Evolutionary conservation across 23 tunicate species (phyloP), one percentile per base, ranked within the genome.

Genomic region (Trididemnum clinides): DNA sequence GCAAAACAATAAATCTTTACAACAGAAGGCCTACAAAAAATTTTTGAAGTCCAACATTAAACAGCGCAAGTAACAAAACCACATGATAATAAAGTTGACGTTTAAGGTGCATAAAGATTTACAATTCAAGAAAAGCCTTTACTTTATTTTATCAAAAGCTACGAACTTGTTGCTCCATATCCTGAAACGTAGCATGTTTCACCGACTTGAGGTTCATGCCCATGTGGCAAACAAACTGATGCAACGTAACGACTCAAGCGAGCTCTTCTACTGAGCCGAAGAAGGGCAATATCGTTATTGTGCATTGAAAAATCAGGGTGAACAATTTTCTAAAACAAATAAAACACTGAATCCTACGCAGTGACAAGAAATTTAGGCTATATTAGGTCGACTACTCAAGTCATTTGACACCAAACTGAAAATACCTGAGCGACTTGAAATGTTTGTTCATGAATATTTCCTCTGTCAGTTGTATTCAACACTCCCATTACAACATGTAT

Each of bases 211-310:
- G 98, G 98, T 33, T 72, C 57, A 39, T 90, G 86, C 1, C 93
- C 93, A 63, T 80, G 50, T 6, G 94, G 90, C 84, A 93, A 51
- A 39, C 98, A 93, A 21, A 78, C 51, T 2, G 87, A 28, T n/a
- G 38, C 72, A 1, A 85, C 94, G 44, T 36, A 90, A 19, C 62
- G 34, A 2, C 71, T 64, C 21, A 39, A 33, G 18, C 31, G 27
- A 15, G 91, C 88, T 4, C 35, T 75, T 0, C 59, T 25, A 10
- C 65, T 38, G 0, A 93, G 84, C 21, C 83, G 76, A 6, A 93
- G 29, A 33, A 93, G 57, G n/a, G 93, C 93, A 12, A 93, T 39
- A 51, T 88, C 97, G 72, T 90, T 85, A 62, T 78, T 20, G 2
- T 65, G 80, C 28, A 73, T 20, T 3, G 54, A 37, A 39, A 73